phyloP scores from a whole-genome alignment of 2,113 vertebrate genomes.

The Megaceryle torquata region DNA sequence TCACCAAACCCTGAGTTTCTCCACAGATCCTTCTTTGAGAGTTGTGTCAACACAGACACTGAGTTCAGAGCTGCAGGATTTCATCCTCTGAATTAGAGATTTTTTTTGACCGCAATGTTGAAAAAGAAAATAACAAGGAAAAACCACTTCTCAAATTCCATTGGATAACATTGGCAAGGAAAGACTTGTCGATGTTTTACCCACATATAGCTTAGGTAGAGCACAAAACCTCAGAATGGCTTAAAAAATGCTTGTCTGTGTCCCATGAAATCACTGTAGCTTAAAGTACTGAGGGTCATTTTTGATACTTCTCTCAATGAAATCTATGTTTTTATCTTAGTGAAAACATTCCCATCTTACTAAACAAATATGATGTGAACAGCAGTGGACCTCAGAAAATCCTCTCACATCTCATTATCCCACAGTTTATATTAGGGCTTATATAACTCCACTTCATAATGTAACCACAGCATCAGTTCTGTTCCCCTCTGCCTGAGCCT shows the following conservation, averaged over 20 bases:
- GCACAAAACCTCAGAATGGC: slow-evolving; percentile 25
- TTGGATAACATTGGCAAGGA: neutral
- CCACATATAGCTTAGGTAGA: slow-evolving; percentile 2
- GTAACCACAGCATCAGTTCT: slow-evolving; percentile 51
- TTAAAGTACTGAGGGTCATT: slow-evolving; percentile 63
- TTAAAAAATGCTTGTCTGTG: slow-evolving; percentile 49
- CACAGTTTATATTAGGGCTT: slow-evolving; percentile 72
- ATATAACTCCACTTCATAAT: slow-evolving; percentile 56
- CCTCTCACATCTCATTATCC: slow-evolving; percentile 72
- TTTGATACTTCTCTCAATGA: slow-evolving; percentile 50
- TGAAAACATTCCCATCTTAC: slow-evolving; percentile 64
- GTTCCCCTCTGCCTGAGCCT: slow-evolving; percentile 20
- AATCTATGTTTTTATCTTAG: slow-evolving; percentile 54
- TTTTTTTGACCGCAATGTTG: neutral
- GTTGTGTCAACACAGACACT: neutral
- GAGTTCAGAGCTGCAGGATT: neutral
- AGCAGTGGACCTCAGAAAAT: slow-evolving; percentile 67
- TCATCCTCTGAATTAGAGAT: neutral
- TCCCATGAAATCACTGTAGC: slow-evolving; percentile 48
- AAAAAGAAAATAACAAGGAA: slow-evolving; percentile 40
- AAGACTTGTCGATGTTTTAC: neutral
- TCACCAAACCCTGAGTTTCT: neutral
- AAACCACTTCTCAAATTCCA: neutral
- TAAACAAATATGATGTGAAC: slow-evolving; percentile 70
- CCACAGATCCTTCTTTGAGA: neutral